Conservation (phyloP, 2,113 vertebrate genomes). For the Ctenodactylus gundi region DNA sequence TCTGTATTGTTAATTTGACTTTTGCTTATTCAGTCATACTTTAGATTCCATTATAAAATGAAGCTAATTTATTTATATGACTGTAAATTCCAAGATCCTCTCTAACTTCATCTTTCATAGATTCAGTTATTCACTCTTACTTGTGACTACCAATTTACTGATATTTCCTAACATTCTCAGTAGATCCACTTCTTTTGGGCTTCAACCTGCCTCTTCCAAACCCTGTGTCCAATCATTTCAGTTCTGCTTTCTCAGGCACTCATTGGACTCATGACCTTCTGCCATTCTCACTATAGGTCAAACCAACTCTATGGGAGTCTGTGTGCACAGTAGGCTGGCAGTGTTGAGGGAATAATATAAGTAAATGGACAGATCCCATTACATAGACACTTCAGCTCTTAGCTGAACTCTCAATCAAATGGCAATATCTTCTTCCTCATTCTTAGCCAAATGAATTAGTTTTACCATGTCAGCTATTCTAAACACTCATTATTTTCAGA, state of each 20-base stretch:
- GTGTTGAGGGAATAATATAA: slow-evolving; percentile 39
- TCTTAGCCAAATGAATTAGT: neutral
- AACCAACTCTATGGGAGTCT: neutral
- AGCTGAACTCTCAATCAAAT: neutral
- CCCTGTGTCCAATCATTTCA: neutral
- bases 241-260: neutral
- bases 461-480: neutral
- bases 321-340: neutral
- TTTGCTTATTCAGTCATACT: neutral
- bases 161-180: neutral
- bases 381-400: neutral
- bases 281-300: neutral
- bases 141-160: slow-evolving; percentile 13
- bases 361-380: neutral
- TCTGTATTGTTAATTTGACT: neutral
- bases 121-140: neutral
- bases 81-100: neutral
- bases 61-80: slow-evolving; percentile 42
- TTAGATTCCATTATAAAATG: neutral
- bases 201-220: slow-evolving; percentile 36
- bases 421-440: slow-evolving; percentile 2
- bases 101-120: slow-evolving; percentile 41
- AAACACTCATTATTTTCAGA: slow-evolving; percentile 32
- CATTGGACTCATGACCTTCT: neutral
- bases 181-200: slow-evolving; percentile 17